Evolutionary conservation across 1,140 invertebrate genomes (phyloP), one percentile per base, ranked within the genome.

Genomic region (Brachionus asplanchnoidis): DNA sequence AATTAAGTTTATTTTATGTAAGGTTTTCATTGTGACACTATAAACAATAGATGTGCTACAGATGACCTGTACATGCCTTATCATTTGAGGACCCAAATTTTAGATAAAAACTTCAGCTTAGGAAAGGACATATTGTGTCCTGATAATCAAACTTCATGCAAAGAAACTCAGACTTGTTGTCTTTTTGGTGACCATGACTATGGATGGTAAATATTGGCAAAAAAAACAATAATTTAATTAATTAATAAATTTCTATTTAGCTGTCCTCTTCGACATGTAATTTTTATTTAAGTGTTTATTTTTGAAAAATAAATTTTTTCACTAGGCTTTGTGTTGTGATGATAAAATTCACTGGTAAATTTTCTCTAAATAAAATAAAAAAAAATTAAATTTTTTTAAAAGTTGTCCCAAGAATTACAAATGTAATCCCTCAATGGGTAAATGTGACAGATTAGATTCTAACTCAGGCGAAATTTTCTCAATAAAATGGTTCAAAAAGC

Each of bases 121-220:
- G 79, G 65, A 17, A 82, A 82, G 32, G 65, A 60, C 20, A 65
- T 82, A 65, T 14, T 82, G 11, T 82, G 79, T 82, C 79, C 79
- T 11, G 79, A 82, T 82, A 82, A 82, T 36, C 28, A 40, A 12
- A 82, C 79, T 44, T 23, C 32, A 42, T 82, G 79, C 40, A 82
- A 82, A 68, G 79, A 82, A 68, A 60, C 65, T 44, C 79, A 82
- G 44, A 82, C 79, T 40, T 82, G 79, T 65, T 82, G 79, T 68
- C 36, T 42, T 14, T 82, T 82, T 65, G 53, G 65, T 12, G 79
- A 82, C 14, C 3, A 28, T 11, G 53, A 82, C n/a, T 82, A 82
- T 36, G 79, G 79, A 60, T 82, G 79, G 68, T 73, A 73, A 73
- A 73, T n/a, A 17, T 73, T 42, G 11, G 2, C 5, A 12, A 28